Evolutionary conservation across 2,113 vertebrate species (phyloP), one percentile per base, ranked within the genome.

Genomic region (Pithys albifrons): DNA sequence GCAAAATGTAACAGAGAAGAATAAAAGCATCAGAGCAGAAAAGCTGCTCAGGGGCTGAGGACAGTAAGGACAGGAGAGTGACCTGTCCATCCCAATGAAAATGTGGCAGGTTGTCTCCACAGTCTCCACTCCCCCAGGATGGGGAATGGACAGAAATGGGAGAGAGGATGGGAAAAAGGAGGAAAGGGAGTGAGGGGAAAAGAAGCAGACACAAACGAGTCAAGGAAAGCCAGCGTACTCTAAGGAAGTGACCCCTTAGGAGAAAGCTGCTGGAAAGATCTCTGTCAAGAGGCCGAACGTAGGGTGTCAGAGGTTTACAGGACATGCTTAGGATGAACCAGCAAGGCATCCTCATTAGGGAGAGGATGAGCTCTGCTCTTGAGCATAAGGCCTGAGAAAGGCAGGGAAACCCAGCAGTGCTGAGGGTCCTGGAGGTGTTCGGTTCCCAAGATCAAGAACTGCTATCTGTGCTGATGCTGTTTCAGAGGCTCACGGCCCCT

Each of bases 351-450:
- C 29, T 73, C 35, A 16, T 18, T 0, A 3, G 57, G 29, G 81
- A 43, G 16, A 92, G 24, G 23, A 64, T 6, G 29, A 87, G 48
- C 33, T 57, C 28, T 84, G 55, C 46, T 74, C 64, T 29, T 59
- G 25, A 41, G n/a, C 54, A 13, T 13, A 54, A 28, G 19, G 39
- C 51, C 65, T 27, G 69, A 37, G 37, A 86, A 78, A 80, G 49
- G 62, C 76, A 67, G 43, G 58, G 74, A 65, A 92, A 80, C 27
- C 31, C 72, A 95, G 89, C 76, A 64, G 89, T 66, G 81, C 84
- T 35, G 54, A 93, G 95, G 77, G n/a, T 93, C 95, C 95, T 82
- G 94, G 95, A 97, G 94, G 81, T 0, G 54, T 89, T 94, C 75
- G 31, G 75, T 94, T 97, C 96, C 95, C 52, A 0, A 54, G 51